phyloP scores from a whole-genome alignment of 2,888 invertebrate species.

The Eurytoma californica region DNA sequence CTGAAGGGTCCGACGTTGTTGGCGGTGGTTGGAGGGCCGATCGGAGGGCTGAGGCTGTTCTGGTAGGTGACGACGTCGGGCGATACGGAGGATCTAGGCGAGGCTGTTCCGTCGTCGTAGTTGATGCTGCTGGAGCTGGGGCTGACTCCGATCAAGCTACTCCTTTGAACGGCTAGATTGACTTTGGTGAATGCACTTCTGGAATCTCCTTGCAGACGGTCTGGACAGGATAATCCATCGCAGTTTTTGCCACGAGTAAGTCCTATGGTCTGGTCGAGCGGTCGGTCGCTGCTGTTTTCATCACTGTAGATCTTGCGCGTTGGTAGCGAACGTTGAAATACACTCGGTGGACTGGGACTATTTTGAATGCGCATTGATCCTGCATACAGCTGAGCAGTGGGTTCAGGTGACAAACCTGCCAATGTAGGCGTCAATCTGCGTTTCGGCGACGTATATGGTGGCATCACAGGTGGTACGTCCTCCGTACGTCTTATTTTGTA shows the following conservation, averaged over 20 bases:
- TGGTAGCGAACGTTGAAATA: conserved; percentile 57
- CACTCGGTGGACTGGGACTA: conserved; percentile 68
- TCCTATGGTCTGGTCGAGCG: conserved; percentile 57
- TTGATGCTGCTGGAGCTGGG: conserved; percentile 30
- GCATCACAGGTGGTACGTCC: conserved; percentile 76
- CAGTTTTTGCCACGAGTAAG: conserved; percentile 56
- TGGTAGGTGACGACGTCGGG: conserved; percentile 87
- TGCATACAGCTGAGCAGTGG: conserved; percentile 47
- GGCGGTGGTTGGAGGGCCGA: conserved; percentile 76
- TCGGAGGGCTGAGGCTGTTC: conserved; percentile 85
- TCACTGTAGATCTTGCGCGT: conserved; percentile 52
- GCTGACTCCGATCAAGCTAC: conserved; percentile 56
- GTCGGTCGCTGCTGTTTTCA: conserved; percentile 53
- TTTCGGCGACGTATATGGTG: conserved; percentile 76
- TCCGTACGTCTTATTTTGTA: conserved; percentile 73
- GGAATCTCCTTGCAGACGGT: conserved; percentile 66
- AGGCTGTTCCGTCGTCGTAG: conserved; percentile 72
- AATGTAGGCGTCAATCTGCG: conserved; percentile 74
- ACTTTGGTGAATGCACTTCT: conserved; percentile 93
- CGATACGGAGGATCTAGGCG: conserved; percentile 84
- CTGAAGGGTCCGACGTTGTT: conserved; percentile 50
- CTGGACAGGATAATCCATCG: conserved; percentile 63
- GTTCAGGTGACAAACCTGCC: conserved; percentile 77
- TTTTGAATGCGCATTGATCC: conserved; percentile 60
- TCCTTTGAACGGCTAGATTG: conserved; percentile 72